phyloP scores from a whole-genome alignment of 2,113 vertebrate genomes.

The Thermophis baileyi region DNA sequence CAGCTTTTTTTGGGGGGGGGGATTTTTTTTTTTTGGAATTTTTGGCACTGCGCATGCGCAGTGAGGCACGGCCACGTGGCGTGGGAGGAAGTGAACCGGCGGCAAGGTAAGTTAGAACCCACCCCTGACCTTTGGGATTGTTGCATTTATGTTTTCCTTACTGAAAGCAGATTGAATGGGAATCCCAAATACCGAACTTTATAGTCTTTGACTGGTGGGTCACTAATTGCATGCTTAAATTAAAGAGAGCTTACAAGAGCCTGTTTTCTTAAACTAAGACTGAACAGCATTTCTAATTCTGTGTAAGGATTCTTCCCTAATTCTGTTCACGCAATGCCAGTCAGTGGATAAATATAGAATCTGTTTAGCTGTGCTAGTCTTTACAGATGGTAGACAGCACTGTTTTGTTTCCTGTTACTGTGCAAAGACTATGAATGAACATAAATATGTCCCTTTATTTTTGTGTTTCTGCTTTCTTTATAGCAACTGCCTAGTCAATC shows the following conservation, averaged over 20 bases:
- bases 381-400: background rate
- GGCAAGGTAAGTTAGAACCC: too few species aligned
- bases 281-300: background rate
- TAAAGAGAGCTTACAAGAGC: background rate
- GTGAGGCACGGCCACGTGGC: too few species aligned
- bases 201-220: background rate
- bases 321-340: background rate
- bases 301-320: background rate
- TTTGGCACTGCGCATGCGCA: too few species aligned
- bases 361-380: constrained; percentile 7
- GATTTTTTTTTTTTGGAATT: too few species aligned
- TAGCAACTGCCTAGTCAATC: background rate
- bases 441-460: background rate
- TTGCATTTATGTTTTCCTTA: background rate
- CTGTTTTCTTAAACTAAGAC: background rate
- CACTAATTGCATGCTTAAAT: background rate
- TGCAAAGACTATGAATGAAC: constrained; percentile 1
- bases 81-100: too few species aligned
- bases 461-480: background rate
- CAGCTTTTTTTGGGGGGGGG: too few species aligned
- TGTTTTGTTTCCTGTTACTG: background rate
- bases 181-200: background rate
- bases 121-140: too few species aligned
- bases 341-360: constrained; percentile 3
- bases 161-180: background rate